These are phyloP conservation scores for Apodemia mormo DNA, from an alignment of 2,888 invertebrate species.

Conservation along the genomic window DNA sequence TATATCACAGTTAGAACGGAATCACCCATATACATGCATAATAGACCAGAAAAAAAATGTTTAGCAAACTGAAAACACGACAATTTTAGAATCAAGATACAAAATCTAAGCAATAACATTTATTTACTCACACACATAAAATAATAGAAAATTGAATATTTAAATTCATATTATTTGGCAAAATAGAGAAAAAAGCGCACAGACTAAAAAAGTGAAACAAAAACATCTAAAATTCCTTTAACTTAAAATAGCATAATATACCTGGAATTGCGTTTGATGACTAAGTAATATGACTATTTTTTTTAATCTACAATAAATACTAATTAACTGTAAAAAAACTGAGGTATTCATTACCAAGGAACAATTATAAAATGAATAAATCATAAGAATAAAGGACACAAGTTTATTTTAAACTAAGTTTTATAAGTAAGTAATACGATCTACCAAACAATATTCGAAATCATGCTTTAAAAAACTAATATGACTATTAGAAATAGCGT, in stretches of 20 bases:
- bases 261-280: slow-evolving; percentile 60
- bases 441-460: too few relatives aligned
- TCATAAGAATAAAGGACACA: too few relatives aligned
- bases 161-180: background rate
- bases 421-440: too few relatives aligned
- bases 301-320: slow-evolving; percentile 65
- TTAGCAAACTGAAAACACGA: background rate
- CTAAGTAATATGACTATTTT: slow-evolving; percentile 73
- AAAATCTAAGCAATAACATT: background rate
- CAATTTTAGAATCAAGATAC: too few relatives aligned
- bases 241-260: slow-evolving; percentile 49
- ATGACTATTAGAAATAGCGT: too few relatives aligned
- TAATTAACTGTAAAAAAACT: slow-evolving; percentile 49
- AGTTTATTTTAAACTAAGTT: too few relatives aligned
- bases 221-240: background rate
- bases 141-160: background rate
- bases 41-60: too few relatives aligned
- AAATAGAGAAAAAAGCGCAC: background rate
- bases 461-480: too few relatives aligned
- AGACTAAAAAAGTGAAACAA: background rate
- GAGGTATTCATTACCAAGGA: slow-evolving; percentile 69
- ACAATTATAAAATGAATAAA: slow-evolving; percentile 39
- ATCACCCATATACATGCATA: too few relatives aligned
- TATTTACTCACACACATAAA: background rate
- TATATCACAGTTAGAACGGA: too few relatives aligned